Base-by-base conservation (phyloP, 2,888 invertebrate species). In the Drosophila helvetica region DNA sequence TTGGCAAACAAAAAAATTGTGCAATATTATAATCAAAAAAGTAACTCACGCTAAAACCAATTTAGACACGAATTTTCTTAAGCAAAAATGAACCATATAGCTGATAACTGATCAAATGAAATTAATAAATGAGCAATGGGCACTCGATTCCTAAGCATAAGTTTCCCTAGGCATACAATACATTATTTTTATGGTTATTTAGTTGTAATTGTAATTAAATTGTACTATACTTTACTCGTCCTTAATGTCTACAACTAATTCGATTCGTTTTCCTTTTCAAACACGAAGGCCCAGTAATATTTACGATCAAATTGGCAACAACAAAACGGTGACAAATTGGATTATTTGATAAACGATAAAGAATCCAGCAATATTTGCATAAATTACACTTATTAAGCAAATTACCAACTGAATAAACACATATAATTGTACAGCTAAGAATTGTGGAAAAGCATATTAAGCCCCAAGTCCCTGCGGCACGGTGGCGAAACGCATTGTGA, bases 311-410 rank as follows among this genome's bases (percentile, higher is more conserved):
- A 63, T 60, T 42, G 43, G 56, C 25, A 33, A 48, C 33, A 22
- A 47, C 17, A 22, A 56, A 53, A 47, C 53, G 71, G 45, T 12
- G 22, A 54, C 27, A 63, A 33, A 59, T 61, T 52, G 47, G 51
- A 58, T 60, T 57, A 47, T 70, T 85, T 79, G 57, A 70, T 74
- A 60, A 65, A 69, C 56, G 58, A 33, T 33, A 58, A 74, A 53
- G 67, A 67, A 68, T 77, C 56, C 63, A 70, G 88, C 88, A 86
- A 88, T 83, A 88, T 88, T 83, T 83, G 86, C 86, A 79, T 82
- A 79, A 72, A 80, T 59, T 68, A 54, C 64, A 84, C 45, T 54
- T 67, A 65, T 70, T 68, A 65, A 78, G 75, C 63, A 54, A 74
- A 55, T 75, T 74, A 81, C 58, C 63, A 72, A 80, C 64, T 69